Evolutionary conservation across 2,888 invertebrate genomes (phyloP), one percentile per base, ranked within the genome.

Genomic region (Cantharis flavilabris): DNA sequence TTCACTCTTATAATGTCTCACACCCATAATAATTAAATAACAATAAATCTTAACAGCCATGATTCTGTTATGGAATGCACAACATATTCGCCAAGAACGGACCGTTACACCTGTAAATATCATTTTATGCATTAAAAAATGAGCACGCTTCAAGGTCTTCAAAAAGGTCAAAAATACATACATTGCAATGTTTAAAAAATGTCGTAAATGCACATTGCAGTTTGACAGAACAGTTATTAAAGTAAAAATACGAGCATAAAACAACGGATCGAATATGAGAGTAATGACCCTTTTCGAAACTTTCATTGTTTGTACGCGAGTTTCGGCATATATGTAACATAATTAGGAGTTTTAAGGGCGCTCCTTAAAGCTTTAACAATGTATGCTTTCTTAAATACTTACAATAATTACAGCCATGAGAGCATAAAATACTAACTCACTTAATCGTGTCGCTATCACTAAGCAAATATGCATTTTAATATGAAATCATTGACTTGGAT

Each of bases 41-140:
- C 72, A 80, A 81, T 78, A 79, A 81, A 81, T 81, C 80, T 79
- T 70, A 70, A 79, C 33, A 77, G 72, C 77, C 62, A 80, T 78
- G 78, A 80, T 78, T 79, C 76, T 76, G 78, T 80, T 73, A 71
- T 76, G 78, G 80, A 81, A 80, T 79, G 80, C 76, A 77, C 79
- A 70, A 73, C 75, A 76, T 79, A 76, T 79, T 80, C 77, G 76
- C 77, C 78, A 78, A 76, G 74, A 75, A 65, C 72, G 75, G 75
- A 80, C 80, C 80, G 80, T 80, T 80, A 80, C 80, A 80, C 76
- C 77, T 80, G 79, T 79, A 79, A 79, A 67, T 67, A 67, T 67
- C 65, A 67, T n/a, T 67, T 67, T 67, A 26, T 67, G 23, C 65
- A 67, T 65, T 72, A 72, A 72, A 73, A 73, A 76, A 69, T 69